A percentile compares a stretch with the other conserved stretches of the same genome.
These are phyloP conservation scores for Drosophila sturtevanti DNA, from an alignment of 1,140 invertebrate species.

Conservation along the genomic window DNA sequence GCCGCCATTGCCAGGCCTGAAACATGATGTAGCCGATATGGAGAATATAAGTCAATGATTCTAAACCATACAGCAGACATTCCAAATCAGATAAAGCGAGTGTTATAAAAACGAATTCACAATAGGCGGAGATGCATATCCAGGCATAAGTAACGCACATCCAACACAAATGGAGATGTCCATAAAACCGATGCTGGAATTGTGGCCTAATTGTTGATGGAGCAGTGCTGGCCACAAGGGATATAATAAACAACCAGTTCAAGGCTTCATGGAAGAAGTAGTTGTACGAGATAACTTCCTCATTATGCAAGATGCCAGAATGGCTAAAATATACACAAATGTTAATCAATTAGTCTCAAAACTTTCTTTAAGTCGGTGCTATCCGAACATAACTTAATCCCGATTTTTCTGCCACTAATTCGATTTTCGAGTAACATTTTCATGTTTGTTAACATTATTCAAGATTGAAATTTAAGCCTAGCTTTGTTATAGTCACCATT, in stretches of 20 bases:
- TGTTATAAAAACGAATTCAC: conserved; percentile 28
- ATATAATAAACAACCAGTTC: conserved; percentile 36
- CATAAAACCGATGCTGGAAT: not conserved
- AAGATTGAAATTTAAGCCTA: no score
- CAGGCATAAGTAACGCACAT: conserved; percentile 31
- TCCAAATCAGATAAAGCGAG: conserved; percentile 26
- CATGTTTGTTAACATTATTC: no score
- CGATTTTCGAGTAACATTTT: no score
- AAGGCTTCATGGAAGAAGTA: conserved; percentile 22
- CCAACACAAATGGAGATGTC: conserved; percentile 46
- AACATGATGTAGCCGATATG: conserved; percentile 43
- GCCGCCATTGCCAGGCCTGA: conserved; percentile 31
- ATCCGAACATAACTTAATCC: no score
- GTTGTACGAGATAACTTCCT: not conserved
- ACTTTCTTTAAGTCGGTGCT: no score
- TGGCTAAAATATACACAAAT: not conserved
- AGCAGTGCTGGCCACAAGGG: conserved; percentile 39
- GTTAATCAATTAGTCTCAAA: no score
- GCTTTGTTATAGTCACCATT: no score
- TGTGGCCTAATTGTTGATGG: conserved; percentile 36
- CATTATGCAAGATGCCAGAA: not conserved
- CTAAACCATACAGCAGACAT: conserved; percentile 45
- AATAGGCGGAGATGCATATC: conserved; percentile 32
- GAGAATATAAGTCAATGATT: conserved; percentile 45
- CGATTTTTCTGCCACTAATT: no score